Percentiles rank a stretch among this genome's conserved stretches.
phyloP scores from a whole-genome alignment of 2,797 vertebrate genomes.

The Taenioides sp. region DNA sequence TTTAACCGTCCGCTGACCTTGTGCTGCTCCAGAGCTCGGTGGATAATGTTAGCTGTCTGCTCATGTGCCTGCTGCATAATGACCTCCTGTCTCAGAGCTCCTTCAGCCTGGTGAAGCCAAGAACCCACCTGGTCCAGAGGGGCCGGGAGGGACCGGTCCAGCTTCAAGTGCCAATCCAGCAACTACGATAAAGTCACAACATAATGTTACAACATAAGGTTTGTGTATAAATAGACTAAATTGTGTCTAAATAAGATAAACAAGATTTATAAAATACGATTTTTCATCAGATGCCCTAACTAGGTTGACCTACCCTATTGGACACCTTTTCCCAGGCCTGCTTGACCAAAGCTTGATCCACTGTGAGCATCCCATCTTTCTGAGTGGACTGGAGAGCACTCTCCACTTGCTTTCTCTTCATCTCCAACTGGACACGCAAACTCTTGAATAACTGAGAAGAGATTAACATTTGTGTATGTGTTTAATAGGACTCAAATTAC shows the following conservation, averaged over 20 bases:
- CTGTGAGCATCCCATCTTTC: constrained; percentile 91
- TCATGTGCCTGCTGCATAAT: constrained; percentile 85
- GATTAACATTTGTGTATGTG: not conserved
- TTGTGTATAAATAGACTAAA: too few species aligned
- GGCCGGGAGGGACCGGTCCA: constrained; percentile 90
- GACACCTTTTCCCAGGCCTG: constrained; percentile 93
- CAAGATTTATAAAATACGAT: not conserved
- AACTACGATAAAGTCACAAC: constrained; percentile 73
- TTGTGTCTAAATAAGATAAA: not conserved
- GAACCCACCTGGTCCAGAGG: constrained; percentile 87
- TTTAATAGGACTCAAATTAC: not conserved
- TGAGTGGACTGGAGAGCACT: constrained; percentile 84
- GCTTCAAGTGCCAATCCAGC: constrained; percentile 89
- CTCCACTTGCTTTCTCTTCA: constrained; percentile 86
- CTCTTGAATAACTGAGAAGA: constrained; percentile 86
- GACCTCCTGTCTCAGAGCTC: constrained; percentile 86
- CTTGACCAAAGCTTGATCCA: constrained; percentile 95
- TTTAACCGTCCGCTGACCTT: constrained; percentile 79
- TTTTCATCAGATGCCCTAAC: not conserved
- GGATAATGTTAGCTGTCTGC: constrained; percentile 85
- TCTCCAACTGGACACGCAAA: constrained; percentile 87
- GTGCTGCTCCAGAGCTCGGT: constrained; percentile 86
- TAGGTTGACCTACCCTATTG: constrained; percentile 80
- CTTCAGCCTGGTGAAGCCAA: constrained; percentile 91
- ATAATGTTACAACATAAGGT: not conserved